These are phyloP conservation scores for Lepidochrysops patricia DNA, from an alignment of 2,888 invertebrate genomes.

Conservation along the genomic window DNA sequence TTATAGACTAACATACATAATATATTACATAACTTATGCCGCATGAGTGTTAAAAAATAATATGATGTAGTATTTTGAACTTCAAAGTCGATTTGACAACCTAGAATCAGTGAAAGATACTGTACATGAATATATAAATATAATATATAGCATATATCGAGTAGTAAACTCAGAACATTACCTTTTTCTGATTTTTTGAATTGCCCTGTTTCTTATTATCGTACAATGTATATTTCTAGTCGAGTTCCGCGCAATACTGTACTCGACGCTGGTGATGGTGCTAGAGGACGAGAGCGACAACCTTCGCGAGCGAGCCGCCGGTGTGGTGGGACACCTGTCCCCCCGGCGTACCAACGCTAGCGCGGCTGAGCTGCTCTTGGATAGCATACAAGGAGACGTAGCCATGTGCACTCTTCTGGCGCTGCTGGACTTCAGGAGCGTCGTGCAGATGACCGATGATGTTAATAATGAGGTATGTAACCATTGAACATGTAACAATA, in stretches of 20 bases:
- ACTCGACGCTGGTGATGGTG: slow-evolving; percentile 55
- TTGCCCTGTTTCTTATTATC: too few relatives aligned
- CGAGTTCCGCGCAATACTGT: slow-evolving; percentile 40
- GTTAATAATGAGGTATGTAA: slow-evolving; percentile 42
- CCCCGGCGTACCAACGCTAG: not conserved
- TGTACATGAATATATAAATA: too few relatives aligned
- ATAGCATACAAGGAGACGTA: slow-evolving; percentile 16
- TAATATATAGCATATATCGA: too few relatives aligned
- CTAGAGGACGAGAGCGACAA: slow-evolving; percentile 68
- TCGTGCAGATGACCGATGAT: slow-evolving; percentile 42
- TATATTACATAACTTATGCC: too few relatives aligned
- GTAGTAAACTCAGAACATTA: too few relatives aligned
- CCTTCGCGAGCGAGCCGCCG: slow-evolving; percentile 42
- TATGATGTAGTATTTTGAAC: too few relatives aligned
- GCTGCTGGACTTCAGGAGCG: slow-evolving; percentile 46
- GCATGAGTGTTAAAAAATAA: too few relatives aligned
- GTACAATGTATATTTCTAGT: slow-evolving; percentile 32
- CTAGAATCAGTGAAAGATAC: too few relatives aligned
- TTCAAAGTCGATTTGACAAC: too few relatives aligned
- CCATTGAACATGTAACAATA: not conserved
- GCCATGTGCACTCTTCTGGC: slow-evolving; percentile 37
- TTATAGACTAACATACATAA: too few relatives aligned
- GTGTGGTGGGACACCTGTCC: slow-evolving; percentile 17
- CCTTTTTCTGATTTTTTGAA: too few relatives aligned
- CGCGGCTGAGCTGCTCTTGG: slow-evolving; percentile 2